Evolutionary conservation across 2,113 vertebrate species (phyloP).

Genomic region (Colaptes auratus): DNA sequence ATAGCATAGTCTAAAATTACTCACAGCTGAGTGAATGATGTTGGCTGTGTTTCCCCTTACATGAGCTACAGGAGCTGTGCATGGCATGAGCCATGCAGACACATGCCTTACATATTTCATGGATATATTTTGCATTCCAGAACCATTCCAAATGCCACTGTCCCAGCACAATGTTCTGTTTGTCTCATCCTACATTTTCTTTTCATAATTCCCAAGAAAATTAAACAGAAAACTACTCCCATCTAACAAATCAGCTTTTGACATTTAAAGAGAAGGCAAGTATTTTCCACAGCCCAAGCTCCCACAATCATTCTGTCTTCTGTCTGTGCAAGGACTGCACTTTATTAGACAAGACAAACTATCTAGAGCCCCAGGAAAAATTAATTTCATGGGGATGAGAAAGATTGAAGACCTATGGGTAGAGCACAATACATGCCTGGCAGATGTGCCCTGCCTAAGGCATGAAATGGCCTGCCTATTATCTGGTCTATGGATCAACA

Average conservation of each 20-base stretch:
- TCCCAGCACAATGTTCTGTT: background rate
- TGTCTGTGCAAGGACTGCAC: constrained; percentile 9
- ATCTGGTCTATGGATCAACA: constrained; percentile 57
- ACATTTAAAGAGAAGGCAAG: background rate
- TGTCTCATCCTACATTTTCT: background rate
- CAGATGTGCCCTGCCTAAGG: constrained; percentile 36
- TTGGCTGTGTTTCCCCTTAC: background rate
- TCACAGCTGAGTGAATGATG: background rate
- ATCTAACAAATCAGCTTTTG: background rate
- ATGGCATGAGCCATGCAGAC: background rate
- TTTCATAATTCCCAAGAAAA: background rate
- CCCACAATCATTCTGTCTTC: background rate
- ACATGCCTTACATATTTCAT: background rate
- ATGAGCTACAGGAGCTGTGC: background rate
- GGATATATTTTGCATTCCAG: background rate
- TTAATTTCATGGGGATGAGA: constrained; percentile 45
- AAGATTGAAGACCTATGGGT: constrained; percentile 48
- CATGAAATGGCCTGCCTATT: constrained; percentile 29
- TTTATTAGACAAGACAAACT: constrained; percentile 63
- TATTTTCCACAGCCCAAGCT: background rate
- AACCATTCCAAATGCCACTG: background rate
- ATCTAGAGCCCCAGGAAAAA: constrained; percentile 66
- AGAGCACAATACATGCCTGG: constrained; percentile 14
- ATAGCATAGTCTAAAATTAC: background rate
- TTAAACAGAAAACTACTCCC: background rate